phyloP scores from a whole-genome alignment of 2,888 invertebrate genomes.

The Ceraclea dissimilis region DNA sequence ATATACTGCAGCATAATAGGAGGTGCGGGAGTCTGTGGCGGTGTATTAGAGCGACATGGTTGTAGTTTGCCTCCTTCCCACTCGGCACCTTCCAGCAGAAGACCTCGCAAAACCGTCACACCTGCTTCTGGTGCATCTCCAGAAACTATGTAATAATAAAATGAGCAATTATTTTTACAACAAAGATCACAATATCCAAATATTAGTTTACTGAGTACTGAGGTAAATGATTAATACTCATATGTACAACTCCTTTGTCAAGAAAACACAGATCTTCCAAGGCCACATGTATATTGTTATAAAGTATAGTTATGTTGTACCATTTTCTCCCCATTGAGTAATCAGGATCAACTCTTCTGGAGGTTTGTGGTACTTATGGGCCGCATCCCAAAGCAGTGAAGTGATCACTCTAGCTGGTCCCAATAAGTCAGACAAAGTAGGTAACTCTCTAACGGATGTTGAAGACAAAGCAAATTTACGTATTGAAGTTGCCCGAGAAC shows the following conservation, averaged over 20 bases:
- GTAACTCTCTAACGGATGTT: neutral
- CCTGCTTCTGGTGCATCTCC: conserved; percentile 11
- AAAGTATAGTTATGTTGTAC: conserved; percentile 6
- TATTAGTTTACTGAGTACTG: neutral
- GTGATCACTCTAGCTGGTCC: conserved; percentile 15
- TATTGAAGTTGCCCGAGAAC: conserved; percentile 14
- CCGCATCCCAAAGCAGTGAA: conserved; percentile 21
- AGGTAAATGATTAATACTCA: neutral
- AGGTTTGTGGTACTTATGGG: conserved; percentile 9
- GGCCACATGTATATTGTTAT: no score
- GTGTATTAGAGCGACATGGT: conserved; percentile 25
- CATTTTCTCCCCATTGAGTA: conserved; percentile 21
- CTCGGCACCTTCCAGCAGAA: conserved; percentile 34
- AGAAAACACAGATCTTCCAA: no score
- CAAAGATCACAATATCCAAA: no score
- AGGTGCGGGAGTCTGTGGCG: conserved; percentile 35
- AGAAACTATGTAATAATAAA: conserved; percentile 5
- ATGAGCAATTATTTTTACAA: no score
- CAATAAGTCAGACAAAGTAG: conserved; percentile 13
- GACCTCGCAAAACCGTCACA: conserved; percentile 30
- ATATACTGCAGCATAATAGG: conserved; percentile 28
- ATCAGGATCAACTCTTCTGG: conserved; percentile 18
- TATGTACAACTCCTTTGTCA: no score
- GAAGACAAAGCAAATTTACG: neutral
- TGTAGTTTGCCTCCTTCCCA: conserved; percentile 31